These are phyloP conservation scores for Piprites chloris DNA, from an alignment of 2,113 vertebrate species.

Conservation along the genomic window DNA sequence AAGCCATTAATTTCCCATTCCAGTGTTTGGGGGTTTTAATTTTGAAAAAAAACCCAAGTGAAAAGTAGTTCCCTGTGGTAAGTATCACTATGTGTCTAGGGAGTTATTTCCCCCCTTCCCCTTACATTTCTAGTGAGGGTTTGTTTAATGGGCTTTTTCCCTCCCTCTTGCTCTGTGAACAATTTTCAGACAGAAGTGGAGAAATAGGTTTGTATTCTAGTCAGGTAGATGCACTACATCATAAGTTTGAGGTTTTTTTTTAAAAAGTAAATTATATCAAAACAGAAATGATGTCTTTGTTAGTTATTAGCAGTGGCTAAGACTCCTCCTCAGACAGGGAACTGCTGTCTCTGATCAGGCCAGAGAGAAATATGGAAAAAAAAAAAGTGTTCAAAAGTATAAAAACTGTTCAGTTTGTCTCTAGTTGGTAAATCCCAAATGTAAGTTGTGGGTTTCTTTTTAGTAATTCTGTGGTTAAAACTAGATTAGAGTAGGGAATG, in stretches of 20 bases:
- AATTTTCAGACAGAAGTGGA: neutral
- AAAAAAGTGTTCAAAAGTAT: neutral
- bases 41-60: neutral
- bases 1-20: neutral
- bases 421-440: neutral
- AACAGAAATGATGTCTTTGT: neutral
- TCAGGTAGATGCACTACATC: neutral
- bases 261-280: neutral
- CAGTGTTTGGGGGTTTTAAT: neutral
- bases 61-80: neutral
- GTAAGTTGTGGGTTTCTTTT: neutral
- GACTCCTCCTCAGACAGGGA: neutral
- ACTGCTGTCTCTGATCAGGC: neutral
- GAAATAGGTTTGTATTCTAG: neutral
- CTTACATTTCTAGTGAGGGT: neutral
- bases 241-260: neutral
- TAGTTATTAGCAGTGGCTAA: neutral
- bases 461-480: neutral
- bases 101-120: neutral
- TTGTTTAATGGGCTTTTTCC: neutral
- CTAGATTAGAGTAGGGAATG: neutral
- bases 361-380: neutral
- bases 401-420: neutral
- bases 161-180: neutral
- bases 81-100: neutral